A percentile compares a stretch with the other conserved stretches of the same genome.
phyloP scores from a whole-genome alignment of 2,888 invertebrate genomes.

The Epinotia bilunana region DNA sequence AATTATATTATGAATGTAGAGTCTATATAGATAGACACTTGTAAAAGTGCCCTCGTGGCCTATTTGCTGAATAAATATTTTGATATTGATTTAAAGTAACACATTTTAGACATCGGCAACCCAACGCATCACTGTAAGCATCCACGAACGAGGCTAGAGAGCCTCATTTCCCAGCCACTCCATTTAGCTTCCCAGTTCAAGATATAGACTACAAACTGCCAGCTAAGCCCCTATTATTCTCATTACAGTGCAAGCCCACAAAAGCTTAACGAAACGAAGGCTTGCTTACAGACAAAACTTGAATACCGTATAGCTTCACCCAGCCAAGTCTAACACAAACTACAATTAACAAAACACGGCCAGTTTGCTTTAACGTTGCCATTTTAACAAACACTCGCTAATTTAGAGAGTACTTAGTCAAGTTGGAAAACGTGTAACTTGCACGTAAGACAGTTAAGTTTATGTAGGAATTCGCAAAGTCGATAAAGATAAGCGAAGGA shows the following conservation, averaged over 20 bases:
- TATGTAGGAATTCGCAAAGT: background rate
- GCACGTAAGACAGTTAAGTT: background rate
- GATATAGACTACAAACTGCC: too few species aligned
- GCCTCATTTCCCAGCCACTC: too few species aligned
- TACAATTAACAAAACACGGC: conserved; percentile 1
- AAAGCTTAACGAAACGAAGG: background rate
- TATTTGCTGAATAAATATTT: too few species aligned
- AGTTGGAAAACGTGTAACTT: background rate
- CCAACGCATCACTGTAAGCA: too few species aligned
- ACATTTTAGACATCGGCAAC: too few species aligned
- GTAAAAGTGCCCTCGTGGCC: too few species aligned
- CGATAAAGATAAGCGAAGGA: conserved; percentile 7
- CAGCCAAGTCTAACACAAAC: background rate
- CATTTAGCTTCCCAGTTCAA: too few species aligned
- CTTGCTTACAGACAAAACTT: background rate
- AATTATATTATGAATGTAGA: too few species aligned
- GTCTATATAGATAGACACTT: too few species aligned
- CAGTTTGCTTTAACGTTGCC: background rate
- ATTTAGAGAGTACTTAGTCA: background rate
- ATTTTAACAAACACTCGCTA: background rate
- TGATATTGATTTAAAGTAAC: too few species aligned
- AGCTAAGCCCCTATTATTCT: background rate
- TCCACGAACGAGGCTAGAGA: too few species aligned
- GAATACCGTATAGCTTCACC: background rate
- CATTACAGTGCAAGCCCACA: too few species aligned